Evolutionary conservation across 2,888 invertebrate species (phyloP), one percentile per base, ranked within the genome.

Genomic region (Macrophya annulata): DNA sequence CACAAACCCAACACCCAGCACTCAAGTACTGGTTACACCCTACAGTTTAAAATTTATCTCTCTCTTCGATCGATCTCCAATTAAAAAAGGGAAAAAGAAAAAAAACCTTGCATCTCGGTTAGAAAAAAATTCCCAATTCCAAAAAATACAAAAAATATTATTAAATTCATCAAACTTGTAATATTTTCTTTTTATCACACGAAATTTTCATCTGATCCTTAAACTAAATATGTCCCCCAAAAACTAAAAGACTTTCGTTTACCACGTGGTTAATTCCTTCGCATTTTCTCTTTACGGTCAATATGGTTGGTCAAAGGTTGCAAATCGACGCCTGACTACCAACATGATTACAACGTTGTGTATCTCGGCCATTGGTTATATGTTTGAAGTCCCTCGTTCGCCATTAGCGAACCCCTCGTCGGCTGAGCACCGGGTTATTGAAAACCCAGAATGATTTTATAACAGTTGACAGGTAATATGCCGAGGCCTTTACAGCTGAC

Each of bases 391-490:
- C 89, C 90, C 85, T 83, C 89, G 89, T 91, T 91, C 89, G 90
- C 91, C 89, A 91, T 92, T 91, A 92, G 90, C 88, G 86, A 79
- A 86, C 59, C 84, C 76, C 74, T 72, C 84, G 48, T n/a, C 77
- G 85, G 87, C 59, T 77, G 82, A 72, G 85, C 68, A 76, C 68
- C 65, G 77, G 85, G 88, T 90, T 92, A 92, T 92, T 91, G 91
- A 92, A 92, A 92, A 91, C 91, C 91, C 90, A 89, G 90, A 91
- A 91, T 92, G 91, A 92, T 92, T 92, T 92, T 91, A 92, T 91
- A 90, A 86, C 91, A 89, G 90, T 90, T 91, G 92, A 92, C 92
- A 92, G 92, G 91, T 91, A 92, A 92, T 91, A 90, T 88, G 87
- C 86, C 87, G 88, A 71, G 51, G 48, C 31, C 88, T 89, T 90